These are phyloP conservation scores for Serrognathus titanus DNA, from an alignment of 2,888 invertebrate genomes.

Conservation along the genomic window DNA sequence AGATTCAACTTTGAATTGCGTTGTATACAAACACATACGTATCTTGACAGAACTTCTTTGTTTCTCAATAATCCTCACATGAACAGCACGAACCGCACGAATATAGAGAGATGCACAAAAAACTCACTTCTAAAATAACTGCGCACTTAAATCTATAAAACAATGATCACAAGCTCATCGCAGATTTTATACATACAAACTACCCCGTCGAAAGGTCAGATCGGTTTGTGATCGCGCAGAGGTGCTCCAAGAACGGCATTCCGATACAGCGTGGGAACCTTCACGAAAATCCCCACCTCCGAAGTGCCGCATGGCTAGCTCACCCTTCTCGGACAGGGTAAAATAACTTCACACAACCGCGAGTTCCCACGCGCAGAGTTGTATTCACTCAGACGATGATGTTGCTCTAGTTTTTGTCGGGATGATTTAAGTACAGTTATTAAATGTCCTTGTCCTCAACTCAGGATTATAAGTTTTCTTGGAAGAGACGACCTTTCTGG, in stretches of 20 bases:
- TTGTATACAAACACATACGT: too few relatives aligned
- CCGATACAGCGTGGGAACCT: conserved; percentile 36
- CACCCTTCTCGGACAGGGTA: conserved; percentile 31
- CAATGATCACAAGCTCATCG: too few relatives aligned
- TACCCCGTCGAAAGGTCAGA: conserved; percentile 27
- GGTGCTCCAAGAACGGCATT: conserved; percentile 26
- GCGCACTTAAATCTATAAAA: too few relatives aligned
- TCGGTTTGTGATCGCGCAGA: conserved; percentile 19
- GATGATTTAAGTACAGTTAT: conserved; percentile 13
- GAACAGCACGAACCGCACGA: too few relatives aligned
- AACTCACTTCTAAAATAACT: too few relatives aligned
- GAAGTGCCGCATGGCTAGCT: conserved; percentile 24
- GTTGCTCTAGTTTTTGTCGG: conserved; percentile 9
- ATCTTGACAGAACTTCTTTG: too few relatives aligned
- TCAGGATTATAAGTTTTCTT: too few relatives aligned
- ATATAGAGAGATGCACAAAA: too few relatives aligned
- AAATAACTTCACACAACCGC: conserved; percentile 29
- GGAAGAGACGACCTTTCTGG: too few relatives aligned
- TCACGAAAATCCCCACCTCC: conserved; percentile 26
- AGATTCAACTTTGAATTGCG: too few relatives aligned
- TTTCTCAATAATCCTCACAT: too few relatives aligned
- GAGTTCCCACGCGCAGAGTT: conserved; percentile 27
- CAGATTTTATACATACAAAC: neutral
- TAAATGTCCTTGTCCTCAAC: neutral
- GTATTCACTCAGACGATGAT: conserved; percentile 17